Conservation (phyloP, 37 sponge, comb jelly and placozoan genomes). For the Hormiphora californensis region DNA sequence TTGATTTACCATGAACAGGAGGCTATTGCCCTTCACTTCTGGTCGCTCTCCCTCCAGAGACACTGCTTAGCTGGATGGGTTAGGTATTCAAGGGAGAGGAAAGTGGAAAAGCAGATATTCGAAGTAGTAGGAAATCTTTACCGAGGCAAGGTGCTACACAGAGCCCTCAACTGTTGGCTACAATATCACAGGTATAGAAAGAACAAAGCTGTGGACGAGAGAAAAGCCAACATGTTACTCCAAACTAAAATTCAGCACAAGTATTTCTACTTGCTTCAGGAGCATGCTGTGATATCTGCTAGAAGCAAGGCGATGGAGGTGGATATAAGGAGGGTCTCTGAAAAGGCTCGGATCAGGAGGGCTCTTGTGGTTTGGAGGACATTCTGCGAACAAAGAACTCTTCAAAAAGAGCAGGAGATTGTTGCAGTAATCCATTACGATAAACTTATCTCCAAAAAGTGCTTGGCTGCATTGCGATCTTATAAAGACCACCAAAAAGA, state of each 20-base stretch:
- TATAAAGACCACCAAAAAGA: neutral
- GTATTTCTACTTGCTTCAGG: neutral
- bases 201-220: neutral
- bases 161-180: neutral
- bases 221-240: neutral
- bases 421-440: neutral
- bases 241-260: constrained; percentile 1
- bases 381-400: neutral
- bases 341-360: neutral
- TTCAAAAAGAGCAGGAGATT: neutral
- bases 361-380: neutral
- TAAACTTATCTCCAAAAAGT: neutral
- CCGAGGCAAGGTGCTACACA: neutral
- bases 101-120: neutral
- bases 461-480: neutral
- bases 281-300: neutral
- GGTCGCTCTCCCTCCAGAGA: constrained; percentile 45
- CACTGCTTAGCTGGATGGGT: constrained; percentile 9
- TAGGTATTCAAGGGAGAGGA: neutral
- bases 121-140: constrained; percentile 11
- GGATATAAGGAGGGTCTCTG: neutral
- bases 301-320: neutral
- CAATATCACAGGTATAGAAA: neutral
- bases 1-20: constrained; percentile 3
- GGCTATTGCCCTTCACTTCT: constrained; percentile 19